A percentile compares a stretch with the other conserved stretches of the same genome.
phyloP scores from a whole-genome alignment of 1,140 invertebrate species.

The Phthorimaea operculella region DNA sequence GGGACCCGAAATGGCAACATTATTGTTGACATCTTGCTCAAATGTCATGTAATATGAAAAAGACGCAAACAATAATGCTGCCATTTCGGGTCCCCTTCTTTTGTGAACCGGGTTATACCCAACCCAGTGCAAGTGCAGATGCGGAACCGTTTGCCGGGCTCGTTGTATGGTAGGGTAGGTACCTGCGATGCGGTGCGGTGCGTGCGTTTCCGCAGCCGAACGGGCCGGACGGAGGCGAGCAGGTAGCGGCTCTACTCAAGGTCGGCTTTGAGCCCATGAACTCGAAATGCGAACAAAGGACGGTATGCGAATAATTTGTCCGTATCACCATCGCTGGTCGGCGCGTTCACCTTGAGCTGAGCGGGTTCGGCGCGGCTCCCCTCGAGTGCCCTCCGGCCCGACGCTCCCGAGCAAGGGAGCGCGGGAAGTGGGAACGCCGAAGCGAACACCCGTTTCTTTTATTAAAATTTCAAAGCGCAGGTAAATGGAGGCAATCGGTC shows the following conservation, averaged over 20 bases:
- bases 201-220: conserved; percentile 16
- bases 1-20: too few species aligned
- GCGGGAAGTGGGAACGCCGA: background rate
- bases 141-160: background rate
- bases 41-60: too few species aligned
- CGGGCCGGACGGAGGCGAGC: conserved; percentile 9
- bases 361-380: conserved; percentile 43
- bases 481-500: conserved; percentile 3
- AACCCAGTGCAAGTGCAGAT: background rate
- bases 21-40: too few species aligned
- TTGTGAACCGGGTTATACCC: too few species aligned
- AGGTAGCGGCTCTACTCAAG: conserved; percentile 41
- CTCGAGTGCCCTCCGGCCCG: conserved; percentile 12
- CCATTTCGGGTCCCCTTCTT: too few species aligned
- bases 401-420: background rate
- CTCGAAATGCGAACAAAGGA: conserved; percentile 52
- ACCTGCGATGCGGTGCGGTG: conserved; percentile 28
- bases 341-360: conserved; percentile 46
- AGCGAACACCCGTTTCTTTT: conserved; percentile 8
- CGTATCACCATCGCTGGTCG: conserved; percentile 42
- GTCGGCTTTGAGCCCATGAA: conserved; percentile 35
- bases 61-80: too few species aligned
- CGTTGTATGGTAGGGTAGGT: conserved; percentile 15
- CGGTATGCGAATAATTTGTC: conserved; percentile 54
- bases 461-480: conserved; percentile 16